Evolutionary conservation across 2,113 vertebrate genomes (phyloP).

Genomic region (Bothrops jararaca): DNA sequence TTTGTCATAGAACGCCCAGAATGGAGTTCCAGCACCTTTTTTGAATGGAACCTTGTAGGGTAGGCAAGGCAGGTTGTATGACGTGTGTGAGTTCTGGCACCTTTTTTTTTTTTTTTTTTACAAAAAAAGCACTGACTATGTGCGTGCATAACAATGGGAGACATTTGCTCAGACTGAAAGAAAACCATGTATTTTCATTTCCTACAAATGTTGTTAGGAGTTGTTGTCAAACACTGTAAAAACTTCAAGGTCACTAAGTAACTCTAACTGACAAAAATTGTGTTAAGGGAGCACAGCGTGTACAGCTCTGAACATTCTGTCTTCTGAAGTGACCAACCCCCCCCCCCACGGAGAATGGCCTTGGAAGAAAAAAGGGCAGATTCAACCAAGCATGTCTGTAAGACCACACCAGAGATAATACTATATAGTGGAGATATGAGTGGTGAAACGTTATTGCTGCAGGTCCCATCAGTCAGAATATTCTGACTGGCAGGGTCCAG

Average conservation of each 20-base stretch:
- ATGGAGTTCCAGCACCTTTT: too few relatives aligned
- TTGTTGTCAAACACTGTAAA: not conserved
- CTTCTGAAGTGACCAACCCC: not conserved
- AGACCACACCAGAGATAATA: not conserved
- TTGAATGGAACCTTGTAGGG: too few relatives aligned
- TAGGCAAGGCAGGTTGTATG: too few relatives aligned
- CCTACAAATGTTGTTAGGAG: not conserved
- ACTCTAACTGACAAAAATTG: not conserved
- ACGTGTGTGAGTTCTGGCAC: too few relatives aligned
- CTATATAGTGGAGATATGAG: not conserved
- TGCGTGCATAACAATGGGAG: not conserved
- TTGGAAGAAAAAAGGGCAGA: not conserved
- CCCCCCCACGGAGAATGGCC: not conserved
- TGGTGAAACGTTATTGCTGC: not conserved
- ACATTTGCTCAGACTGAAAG: not conserved
- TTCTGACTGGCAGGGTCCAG: too few relatives aligned
- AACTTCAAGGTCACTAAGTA: not conserved
- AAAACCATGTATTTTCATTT: not conserved
- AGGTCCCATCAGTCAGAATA: too few relatives aligned
- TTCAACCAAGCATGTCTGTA: not conserved
- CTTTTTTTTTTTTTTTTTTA: too few relatives aligned
- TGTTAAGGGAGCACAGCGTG: not conserved
- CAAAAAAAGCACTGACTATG: not conserved
- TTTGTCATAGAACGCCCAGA: too few relatives aligned
- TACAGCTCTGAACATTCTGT: not conserved